Evolutionary conservation across 2,113 vertebrate genomes (phyloP), one percentile per base, ranked within the genome.

Genomic region (Hippocampus abdominalis): DNA sequence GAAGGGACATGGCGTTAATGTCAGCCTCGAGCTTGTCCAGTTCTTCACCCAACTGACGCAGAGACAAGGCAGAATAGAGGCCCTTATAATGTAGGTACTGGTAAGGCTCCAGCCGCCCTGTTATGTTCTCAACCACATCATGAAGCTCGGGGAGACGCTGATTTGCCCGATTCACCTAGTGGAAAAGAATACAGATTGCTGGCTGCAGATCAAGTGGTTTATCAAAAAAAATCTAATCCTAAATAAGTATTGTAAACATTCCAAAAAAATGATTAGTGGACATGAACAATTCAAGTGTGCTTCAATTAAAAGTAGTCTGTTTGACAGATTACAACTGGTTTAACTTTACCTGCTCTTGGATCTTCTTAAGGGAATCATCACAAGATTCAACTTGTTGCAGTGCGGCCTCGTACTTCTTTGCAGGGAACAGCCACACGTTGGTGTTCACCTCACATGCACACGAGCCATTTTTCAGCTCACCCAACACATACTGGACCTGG

Each of bases 391-490:
- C 32, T 54, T 84, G 66, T 64, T 73, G 39, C 66, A 78, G 65
- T 21, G 84, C 70, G 0, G 36, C 36, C 20, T 88, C 77, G 21
- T 86, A 93, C 62, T 66, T 71, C 32, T 23, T 16, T 2, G 67
- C 72, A 7, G 91, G 91, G 56, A 93, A 92, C 0, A 61, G 65
- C 90, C 90, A 92, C 54, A 49, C 1, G 7, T 29, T 72, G 61
- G 82, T 69, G 75, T 88, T 72, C 40, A 92, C 80, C 10, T 66
- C 29, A 46, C 92, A 93, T 36, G 72, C 64, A 57, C 91, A 92
- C 0, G 79, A 71, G 9, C 51, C 81, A 0, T 74, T 1, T 18
- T 36, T 63, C 61, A 21, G 76, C 46, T 21, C 21, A 12, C 91
- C 89, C 0, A 1, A 4, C 11, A 91, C 64, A 0, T 15, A 81